Base-by-base conservation (phyloP, 1,140 invertebrate species). In the Sogatella furcifera region DNA sequence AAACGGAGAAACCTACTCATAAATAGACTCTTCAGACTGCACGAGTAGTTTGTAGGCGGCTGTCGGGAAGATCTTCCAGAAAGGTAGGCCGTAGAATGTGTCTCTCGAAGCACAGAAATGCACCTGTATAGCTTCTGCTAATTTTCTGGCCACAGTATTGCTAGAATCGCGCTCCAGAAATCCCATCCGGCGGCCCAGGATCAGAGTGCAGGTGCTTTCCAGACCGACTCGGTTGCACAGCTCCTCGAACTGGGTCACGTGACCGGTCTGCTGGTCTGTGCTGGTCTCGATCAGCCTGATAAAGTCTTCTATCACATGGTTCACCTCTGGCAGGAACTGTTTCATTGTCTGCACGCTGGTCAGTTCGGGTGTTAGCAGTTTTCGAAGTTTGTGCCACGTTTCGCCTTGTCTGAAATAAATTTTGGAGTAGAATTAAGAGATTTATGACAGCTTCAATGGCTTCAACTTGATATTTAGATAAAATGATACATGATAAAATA, bases 41-140 rank as follows among this genome's bases (percentile, higher is more conserved):
- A 82, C 81, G 49, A 92, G 81, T 8, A 84, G 80, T 42, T 75
- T 80, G 69, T 92, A 94, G 0, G 86, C 78, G 22, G 77, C 72
- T 0, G 89, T 90, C 1, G 84, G 81, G 31, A 87, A 80, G 57
- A 87, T 78, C 72, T 92, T 92, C 89, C 90, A 92, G 31, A 90
- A 72, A 0, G 89, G 88, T 22, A 90, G 76, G 0, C 88, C 88
- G 70, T 88, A 93, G 73, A 86, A 88, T 15, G 86, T 86, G 66
- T 90, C 89, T 52, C 88, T 77, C 59, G 84, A 85, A 0, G 85
- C 84, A 41, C 81, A 77, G 69, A 91, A 90, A 64, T 89, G 82
- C 43, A 83, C 75, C 67, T 87, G 84, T 6, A 89, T 83, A 1
- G 86, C 84, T 8, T 49, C 46, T 14, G 84, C 84, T 52, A 91